phyloP scores from a whole-genome alignment of 2,113 vertebrate species.

The Promerops cafer region DNA sequence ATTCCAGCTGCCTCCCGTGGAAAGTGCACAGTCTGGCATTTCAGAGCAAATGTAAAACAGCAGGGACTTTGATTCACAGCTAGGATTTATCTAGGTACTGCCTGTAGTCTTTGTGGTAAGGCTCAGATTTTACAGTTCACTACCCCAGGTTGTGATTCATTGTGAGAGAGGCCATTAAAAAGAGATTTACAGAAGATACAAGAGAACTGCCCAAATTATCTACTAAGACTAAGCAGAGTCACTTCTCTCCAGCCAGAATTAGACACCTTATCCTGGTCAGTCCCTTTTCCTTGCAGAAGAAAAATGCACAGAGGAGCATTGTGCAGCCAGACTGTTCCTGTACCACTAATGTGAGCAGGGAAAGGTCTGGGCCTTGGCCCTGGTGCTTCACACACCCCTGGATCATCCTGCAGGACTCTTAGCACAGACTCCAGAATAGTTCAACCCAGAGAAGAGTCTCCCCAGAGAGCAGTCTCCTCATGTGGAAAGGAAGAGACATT shows the following conservation, averaged over 20 bases:
- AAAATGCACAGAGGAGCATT: neutral
- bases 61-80: neutral
- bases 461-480: neutral
- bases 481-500: neutral
- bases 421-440: neutral
- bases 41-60: neutral
- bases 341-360: neutral
- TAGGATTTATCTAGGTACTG: neutral
- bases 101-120: neutral
- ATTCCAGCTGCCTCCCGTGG: neutral
- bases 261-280: neutral
- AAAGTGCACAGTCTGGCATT: neutral
- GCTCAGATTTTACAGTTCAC: conserved; percentile 8
- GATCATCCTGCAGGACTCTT: neutral
- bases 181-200: conserved; percentile 16
- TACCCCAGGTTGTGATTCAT: neutral
- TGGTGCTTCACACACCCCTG: neutral
- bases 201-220: neutral
- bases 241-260: neutral
- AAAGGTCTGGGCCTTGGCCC: neutral
- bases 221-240: neutral
- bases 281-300: neutral
- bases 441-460: neutral
- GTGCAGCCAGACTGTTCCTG: neutral
- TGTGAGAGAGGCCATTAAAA: neutral